Evolutionary conservation across 2,888 invertebrate genomes (phyloP).

Genomic region (Patella depressa): DNA sequence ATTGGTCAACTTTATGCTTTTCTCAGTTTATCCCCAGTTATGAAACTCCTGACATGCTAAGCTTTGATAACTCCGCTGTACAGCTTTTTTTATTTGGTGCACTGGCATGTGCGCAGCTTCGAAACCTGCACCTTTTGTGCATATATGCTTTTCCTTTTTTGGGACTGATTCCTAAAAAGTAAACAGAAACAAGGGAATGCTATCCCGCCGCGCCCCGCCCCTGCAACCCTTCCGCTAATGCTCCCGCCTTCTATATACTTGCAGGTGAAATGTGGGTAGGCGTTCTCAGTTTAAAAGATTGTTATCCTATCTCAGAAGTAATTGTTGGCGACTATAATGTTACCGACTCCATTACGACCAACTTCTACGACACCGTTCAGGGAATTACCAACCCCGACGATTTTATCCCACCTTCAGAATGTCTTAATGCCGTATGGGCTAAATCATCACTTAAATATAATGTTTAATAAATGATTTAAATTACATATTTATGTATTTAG

Average conservation of each 20-base stretch:
- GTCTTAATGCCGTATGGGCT: slow-evolving; percentile 31
- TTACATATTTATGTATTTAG: no score
- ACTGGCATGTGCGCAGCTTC: no score
- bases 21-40: no score
- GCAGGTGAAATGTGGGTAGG: slow-evolving; percentile 42
- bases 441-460: slow-evolving; percentile 4
- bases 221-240: not conserved
- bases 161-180: no score
- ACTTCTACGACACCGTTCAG: slow-evolving; percentile 39
- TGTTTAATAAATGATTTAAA: not conserved
- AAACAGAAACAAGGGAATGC: no score
- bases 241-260: not conserved
- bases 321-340: slow-evolving; percentile 25
- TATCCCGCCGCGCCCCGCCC: no score
- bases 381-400: slow-evolving; percentile 44
- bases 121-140: no score
- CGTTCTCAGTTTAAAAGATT: slow-evolving; percentile 34
- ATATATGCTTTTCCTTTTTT: no score
- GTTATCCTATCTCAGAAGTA: slow-evolving; percentile 40
- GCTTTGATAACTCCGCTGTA: no score
- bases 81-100: no score
- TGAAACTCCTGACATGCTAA: no score
- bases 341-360: slow-evolving; percentile 39
- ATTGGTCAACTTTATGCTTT: no score
- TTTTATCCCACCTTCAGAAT: slow-evolving; percentile 44